Conservation (phyloP, 2,888 invertebrate species). For the Dynastes grantii region DNA sequence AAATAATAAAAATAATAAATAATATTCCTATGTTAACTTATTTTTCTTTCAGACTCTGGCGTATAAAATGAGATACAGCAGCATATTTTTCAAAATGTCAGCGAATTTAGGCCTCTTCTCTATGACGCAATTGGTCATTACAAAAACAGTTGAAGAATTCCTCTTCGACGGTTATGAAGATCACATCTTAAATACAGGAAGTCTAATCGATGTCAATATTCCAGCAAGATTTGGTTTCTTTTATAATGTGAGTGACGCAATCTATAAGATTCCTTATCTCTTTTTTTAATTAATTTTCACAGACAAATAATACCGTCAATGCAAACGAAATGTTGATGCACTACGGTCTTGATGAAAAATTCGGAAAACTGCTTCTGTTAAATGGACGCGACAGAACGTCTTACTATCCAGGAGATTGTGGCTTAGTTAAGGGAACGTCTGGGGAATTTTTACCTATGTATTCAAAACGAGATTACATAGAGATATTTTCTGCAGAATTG, state of each 20-base stretch:
- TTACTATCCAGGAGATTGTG: constrained; percentile 75
- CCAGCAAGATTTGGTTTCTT: constrained; percentile 49
- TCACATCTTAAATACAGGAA: constrained; percentile 78
- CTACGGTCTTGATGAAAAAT: constrained; percentile 37
- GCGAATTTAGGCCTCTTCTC: constrained; percentile 73
- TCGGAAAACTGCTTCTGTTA: constrained; percentile 83
- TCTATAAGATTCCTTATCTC: constrained; percentile 58
- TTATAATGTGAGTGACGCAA: constrained; percentile 71
- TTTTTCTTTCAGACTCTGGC: constrained; percentile 73
- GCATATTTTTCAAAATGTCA: constrained; percentile 73
- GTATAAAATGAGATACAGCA: constrained; percentile 75
- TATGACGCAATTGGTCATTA: constrained; percentile 76
- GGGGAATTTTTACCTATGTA: constrained; percentile 86
- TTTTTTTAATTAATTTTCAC: constrained; percentile 68
- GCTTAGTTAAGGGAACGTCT: constrained; percentile 80
- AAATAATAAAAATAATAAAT: too few species aligned
- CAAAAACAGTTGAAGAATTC: constrained; percentile 79
- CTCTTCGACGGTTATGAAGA: constrained; percentile 89
- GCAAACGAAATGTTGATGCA: constrained; percentile 39
- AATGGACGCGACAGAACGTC: constrained; percentile 77
- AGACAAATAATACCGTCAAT: constrained; percentile 47
- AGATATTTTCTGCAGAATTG: constrained; percentile 82
- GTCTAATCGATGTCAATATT: constrained; percentile 55
- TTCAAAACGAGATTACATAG: constrained; percentile 74
- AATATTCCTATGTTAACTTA: too few species aligned